Evolutionary conservation across 1,140 invertebrate species (phyloP).

Genomic region (Calephelis virginiensis): DNA sequence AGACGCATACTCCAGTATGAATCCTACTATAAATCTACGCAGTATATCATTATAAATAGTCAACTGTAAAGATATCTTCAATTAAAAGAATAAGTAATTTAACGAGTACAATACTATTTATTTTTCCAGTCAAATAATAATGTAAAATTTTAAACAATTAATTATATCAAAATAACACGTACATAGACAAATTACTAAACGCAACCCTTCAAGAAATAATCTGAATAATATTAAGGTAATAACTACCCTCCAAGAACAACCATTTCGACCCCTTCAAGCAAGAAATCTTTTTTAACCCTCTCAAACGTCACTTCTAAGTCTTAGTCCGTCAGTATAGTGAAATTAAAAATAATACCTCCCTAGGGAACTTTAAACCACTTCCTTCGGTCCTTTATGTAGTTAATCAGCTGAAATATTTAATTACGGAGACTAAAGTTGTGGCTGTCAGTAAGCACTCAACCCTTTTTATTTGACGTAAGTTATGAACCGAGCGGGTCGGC

Average conservation of each 20-base stretch:
- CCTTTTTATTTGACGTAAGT: constrained; percentile 38
- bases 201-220: constrained; percentile 45
- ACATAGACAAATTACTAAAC: constrained; percentile 4
- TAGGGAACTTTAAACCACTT: constrained; percentile 47
- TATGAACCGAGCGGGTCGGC: constrained; percentile 20
- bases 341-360: constrained; percentile 70
- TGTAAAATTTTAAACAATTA: neutral
- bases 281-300: constrained; percentile 57
- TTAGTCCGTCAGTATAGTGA: constrained; percentile 42
- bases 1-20: too few relatives aligned
- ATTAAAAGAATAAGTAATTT: too few relatives aligned
- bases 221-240: constrained; percentile 62
- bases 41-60: too few relatives aligned
- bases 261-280: constrained; percentile 44
- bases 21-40: too few relatives aligned
- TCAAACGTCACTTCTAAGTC: constrained; percentile 56
- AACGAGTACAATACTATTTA: too few relatives aligned
- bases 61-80: too few relatives aligned
- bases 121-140: too few relatives aligned
- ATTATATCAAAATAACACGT: neutral
- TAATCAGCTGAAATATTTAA: constrained; percentile 76
- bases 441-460: constrained; percentile 51
- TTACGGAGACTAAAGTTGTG: constrained; percentile 52
- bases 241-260: constrained; percentile 44
- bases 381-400: constrained; percentile 53